Evolutionary conservation across 2,888 invertebrate genomes (phyloP), one percentile per base, ranked within the genome.

Genomic region (Scelioninae gen. 1): DNA sequence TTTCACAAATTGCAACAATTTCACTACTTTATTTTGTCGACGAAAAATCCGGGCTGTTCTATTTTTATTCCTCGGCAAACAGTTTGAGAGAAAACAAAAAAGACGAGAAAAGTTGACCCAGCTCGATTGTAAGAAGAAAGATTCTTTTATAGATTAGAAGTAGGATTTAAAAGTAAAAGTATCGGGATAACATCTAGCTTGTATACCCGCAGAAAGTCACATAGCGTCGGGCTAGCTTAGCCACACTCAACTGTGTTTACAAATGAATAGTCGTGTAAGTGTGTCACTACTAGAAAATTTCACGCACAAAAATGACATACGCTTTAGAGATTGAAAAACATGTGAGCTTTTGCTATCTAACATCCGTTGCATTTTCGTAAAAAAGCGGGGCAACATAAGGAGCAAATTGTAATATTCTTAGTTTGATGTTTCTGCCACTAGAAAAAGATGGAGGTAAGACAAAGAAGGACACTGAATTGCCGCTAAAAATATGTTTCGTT

Each of bases 131-230:
- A 72, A 66, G 63, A 63, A 72, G 66, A 72, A 72, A 82, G 82
- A 82, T 82, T 78, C 77, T 82, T 77, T 78, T 82, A 78, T 74
- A 82, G 72, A 82, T 82, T 82, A 82, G 72, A 62, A 78, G 82
- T 63, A 79, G 45, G 60, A 79, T 83, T 83, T 83, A 75, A 75
- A 83, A 76, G 83, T 79, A 83, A 83, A 83, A 79, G 79, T 83
- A 75, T 76, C 80, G 69, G 77, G 80, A 84, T 84, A 80, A 74
- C 66, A 84, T 84, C 83, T 81, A 32, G 76, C 77, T 81, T 83
- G 62, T 80, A 80, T 58, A 58, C 49, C 69, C 63, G 32, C 58
- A 62, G 72, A 80, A 77, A 83, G 71, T 58, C 55, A 71, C 71
- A 75, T 55, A 74, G 71, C 11, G 65, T 16, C 15, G 66, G 49